Conservation (phyloP, 1,140 invertebrate genomes). For the Drosophila subobscura region DNA sequence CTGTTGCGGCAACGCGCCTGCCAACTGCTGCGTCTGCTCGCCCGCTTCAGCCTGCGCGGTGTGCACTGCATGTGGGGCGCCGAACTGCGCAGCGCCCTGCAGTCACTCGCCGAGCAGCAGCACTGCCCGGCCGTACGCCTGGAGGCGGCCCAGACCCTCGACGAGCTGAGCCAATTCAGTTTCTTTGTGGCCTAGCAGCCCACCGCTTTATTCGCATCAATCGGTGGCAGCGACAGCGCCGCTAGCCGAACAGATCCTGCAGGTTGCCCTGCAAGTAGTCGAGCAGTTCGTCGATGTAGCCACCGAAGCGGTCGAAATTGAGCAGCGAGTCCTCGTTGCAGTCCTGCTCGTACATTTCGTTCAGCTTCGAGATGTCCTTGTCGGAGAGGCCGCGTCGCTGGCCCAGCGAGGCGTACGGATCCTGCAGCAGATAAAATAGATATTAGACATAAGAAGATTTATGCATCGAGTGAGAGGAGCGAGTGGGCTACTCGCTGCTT, state of each 20-base stretch:
- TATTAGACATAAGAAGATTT: no score
- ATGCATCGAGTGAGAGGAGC: no score
- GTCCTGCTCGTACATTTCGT: slow-evolving; percentile 87
- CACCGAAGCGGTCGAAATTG: slow-evolving; percentile 65
- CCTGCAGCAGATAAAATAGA: slow-evolving; percentile 33
- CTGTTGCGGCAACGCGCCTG: slow-evolving; percentile 87
- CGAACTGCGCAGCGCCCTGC: slow-evolving; percentile 85
- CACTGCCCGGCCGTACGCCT: slow-evolving; percentile 41
- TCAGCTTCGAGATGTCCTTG: slow-evolving; percentile 87
- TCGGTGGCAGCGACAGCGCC: slow-evolving; percentile 1
- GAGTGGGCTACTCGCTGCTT: no score
- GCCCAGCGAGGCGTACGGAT: slow-evolving; percentile 84
- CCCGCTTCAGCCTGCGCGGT: slow-evolving; percentile 86
- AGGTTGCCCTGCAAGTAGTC: slow-evolving; percentile 74
- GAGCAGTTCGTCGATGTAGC: slow-evolving; percentile 70
- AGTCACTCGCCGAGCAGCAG: slow-evolving; percentile 83
- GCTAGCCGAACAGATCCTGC: slow-evolving; percentile 59
- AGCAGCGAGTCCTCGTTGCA: slow-evolving; percentile 73
- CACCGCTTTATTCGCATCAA: slow-evolving; percentile 28
- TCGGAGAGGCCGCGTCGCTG: slow-evolving; percentile 87
- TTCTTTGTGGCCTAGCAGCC: slow-evolving; percentile 83
- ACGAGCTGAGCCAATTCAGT: slow-evolving; percentile 85
- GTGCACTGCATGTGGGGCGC: slow-evolving; percentile 87
- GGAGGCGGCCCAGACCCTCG: slow-evolving; percentile 85
- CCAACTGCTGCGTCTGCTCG: slow-evolving; percentile 87